Evolutionary conservation across 1,140 invertebrate genomes (phyloP), one percentile per base, ranked within the genome.

Genomic region (Caenorhabditis briggsae): DNA sequence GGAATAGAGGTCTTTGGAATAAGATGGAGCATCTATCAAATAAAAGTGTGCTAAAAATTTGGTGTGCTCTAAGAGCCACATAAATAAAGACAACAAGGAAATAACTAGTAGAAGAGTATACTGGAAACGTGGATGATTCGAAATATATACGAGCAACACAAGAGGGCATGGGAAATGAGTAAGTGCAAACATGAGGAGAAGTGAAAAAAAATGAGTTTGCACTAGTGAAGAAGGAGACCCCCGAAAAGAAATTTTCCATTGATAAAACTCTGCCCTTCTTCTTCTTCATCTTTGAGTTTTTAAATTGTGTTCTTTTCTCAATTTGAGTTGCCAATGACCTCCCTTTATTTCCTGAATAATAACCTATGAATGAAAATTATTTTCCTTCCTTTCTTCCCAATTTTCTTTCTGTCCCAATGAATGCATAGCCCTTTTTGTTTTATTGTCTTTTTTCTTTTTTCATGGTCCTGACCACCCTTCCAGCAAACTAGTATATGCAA

Each of bases 291-390:
- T 61, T 25, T 20, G 11, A 61, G 23, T 61, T 61, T 12, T 20
- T 25, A 61, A 61, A 3, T 58, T n/a, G 14, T 58, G 6, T n/a
- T 18, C 6, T n/a, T 18, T 1, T 5, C 12, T 23, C 59, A 61
- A 25, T 61, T 33, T 61, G 9, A n/a, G 2, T 25, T 20, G 59
- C 20, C 18, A 11, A 3, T 23, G 14, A 53, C 11, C 16, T n/a
- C n/a, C 25, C 46, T 48, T 70, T 46, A 70, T 43, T 43, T 46
- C 43, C 14, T 46, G 64, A 65, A 65, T 65, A 78, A 78, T 78
- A 78, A 20, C 46, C 46, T 78, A 50, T 78, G 70, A 78, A 78
- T 78, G 70, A 78, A n/a, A 78, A 78, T 78, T 78, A 46, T 78
- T 46, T 50, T 25, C n/a, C 33, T 33, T 33, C 33, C 3, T 33